Percentiles rank a stretch among this genome's conserved stretches.
phyloP scores from a whole-genome alignment of 2,113 vertebrate species.

The Oncorhynchus kisutch region DNA sequence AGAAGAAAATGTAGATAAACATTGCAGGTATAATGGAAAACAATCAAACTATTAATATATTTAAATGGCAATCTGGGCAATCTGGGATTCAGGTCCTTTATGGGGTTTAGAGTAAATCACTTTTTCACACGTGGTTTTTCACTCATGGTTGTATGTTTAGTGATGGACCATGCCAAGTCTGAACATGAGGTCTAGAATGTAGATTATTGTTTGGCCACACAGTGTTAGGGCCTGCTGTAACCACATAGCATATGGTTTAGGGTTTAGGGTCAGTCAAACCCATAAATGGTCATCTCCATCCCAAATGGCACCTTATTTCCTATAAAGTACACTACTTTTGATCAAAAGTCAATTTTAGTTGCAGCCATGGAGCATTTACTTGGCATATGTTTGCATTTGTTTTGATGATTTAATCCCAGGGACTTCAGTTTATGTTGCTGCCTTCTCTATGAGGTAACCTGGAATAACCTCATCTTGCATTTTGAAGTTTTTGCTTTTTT shows the following conservation, averaged over 20 bases:
- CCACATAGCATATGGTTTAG: background rate
- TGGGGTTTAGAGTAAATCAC: background rate
- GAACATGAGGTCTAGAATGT: background rate
- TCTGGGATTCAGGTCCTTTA: too few relatives aligned
- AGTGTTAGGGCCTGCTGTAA: background rate
- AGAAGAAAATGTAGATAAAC: background rate
- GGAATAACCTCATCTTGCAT: too few relatives aligned
- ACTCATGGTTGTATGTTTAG: background rate
- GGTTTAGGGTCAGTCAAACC: background rate
- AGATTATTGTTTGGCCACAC: background rate
- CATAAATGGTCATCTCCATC: background rate
- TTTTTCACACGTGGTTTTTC: conserved; percentile 23
- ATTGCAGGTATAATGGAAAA: background rate
- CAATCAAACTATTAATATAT: background rate
- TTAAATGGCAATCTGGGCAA: too few relatives aligned
- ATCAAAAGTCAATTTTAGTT: background rate
- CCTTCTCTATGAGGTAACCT: too few relatives aligned
- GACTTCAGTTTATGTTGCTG: too few relatives aligned
- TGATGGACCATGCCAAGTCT: background rate
- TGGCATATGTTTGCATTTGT: too few relatives aligned
- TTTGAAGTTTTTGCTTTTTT: too few relatives aligned
- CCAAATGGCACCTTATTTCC: background rate
- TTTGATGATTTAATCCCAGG: too few relatives aligned
- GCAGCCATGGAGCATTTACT: background rate
- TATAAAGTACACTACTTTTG: too few relatives aligned